phyloP scores from a whole-genome alignment of 2,888 invertebrate species.

The Drosophila kambysellisi region DNA sequence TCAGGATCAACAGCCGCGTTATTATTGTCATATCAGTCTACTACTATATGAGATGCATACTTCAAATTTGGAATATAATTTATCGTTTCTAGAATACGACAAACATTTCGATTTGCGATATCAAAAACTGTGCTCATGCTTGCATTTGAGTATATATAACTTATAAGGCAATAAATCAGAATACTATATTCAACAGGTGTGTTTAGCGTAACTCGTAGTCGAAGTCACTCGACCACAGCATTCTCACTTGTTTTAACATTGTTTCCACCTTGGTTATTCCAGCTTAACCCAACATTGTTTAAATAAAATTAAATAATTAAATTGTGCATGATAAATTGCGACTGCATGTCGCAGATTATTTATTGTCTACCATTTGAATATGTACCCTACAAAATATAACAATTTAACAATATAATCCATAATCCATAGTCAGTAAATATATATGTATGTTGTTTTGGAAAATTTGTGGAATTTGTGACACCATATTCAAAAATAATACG shows the following conservation, averaged over 20 bases:
- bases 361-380: slow-evolving; percentile 39
- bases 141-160: too few relatives aligned
- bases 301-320: not conserved
- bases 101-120: too few relatives aligned
- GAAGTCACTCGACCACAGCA: not conserved
- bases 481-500: slow-evolving; percentile 17
- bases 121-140: too few relatives aligned
- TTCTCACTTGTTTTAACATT: not conserved
- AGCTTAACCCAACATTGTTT: not conserved
- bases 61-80: too few relatives aligned
- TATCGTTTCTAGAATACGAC: too few relatives aligned
- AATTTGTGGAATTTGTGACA: slow-evolving; percentile 32
- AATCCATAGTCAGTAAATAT: slow-evolving; percentile 18
- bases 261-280: not conserved
- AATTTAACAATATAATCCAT: slow-evolving; percentile 27
- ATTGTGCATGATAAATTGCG: slow-evolving; percentile 22
- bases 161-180: too few relatives aligned
- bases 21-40: too few relatives aligned
- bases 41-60: too few relatives aligned
- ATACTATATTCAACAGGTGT: not conserved
- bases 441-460: slow-evolving; percentile 30
- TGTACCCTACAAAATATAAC: slow-evolving; percentile 43
- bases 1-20: too few relatives aligned
- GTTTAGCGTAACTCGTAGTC: not conserved
- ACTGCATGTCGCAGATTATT: slow-evolving; percentile 19